These are phyloP conservation scores for Apogon hyalosoma DNA, from an alignment of 2,797 vertebrate species.

Conservation along the genomic window DNA sequence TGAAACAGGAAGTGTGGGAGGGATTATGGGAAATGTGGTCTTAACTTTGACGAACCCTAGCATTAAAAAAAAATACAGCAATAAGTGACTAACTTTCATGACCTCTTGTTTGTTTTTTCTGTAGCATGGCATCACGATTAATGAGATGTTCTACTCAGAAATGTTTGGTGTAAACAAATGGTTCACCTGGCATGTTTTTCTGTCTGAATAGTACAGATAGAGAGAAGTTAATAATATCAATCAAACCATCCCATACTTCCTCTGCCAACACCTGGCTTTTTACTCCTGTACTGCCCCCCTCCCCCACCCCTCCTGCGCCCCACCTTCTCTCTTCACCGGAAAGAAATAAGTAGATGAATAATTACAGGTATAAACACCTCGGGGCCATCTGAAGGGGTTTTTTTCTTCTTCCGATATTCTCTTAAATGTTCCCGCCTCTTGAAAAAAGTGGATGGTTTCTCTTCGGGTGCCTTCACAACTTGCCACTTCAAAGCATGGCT, in stretches of 20 bases:
- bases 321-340: conserved; percentile 54
- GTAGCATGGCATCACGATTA: not conserved
- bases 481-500: conserved; percentile 76
- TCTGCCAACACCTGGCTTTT: conserved; percentile 76
- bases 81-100: not conserved
- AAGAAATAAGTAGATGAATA: conserved; percentile 80
- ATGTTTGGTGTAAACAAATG: not conserved
- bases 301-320: not conserved
- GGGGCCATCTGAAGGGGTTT: conserved; percentile 65
- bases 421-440: conserved; percentile 72
- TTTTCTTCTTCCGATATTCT: conserved; percentile 67
- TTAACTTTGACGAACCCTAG: conserved; percentile 35
- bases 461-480: conserved; percentile 64
- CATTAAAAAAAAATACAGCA: conserved; percentile 1
- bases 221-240: conserved; percentile 53
- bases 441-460: conserved; percentile 64
- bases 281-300: conserved; percentile 34
- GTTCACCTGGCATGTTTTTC: not conserved
- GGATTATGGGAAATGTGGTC: conserved; percentile 64
- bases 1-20: conserved; percentile 53
- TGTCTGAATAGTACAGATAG: not conserved
- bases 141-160: not conserved
- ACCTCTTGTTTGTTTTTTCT: not conserved
- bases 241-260: conserved; percentile 62
- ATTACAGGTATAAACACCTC: conserved; percentile 83